phyloP scores from a whole-genome alignment of 2,888 invertebrate genomes.

The Electrophaes corylata region DNA sequence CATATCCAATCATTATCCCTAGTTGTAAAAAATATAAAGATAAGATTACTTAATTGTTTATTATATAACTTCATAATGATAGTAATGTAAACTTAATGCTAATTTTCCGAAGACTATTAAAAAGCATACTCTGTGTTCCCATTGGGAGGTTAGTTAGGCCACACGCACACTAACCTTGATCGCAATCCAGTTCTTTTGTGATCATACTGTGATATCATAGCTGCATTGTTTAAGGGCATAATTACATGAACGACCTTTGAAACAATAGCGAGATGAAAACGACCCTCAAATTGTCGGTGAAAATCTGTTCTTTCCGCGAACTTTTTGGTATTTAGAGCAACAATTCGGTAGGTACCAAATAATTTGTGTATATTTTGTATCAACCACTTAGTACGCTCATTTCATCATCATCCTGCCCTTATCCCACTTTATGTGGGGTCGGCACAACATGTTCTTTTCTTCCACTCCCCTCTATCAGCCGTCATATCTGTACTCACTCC shows the following conservation, averaged over 20 bases:
- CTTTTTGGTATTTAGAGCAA: slow-evolving; percentile 8
- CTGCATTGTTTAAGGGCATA: slow-evolving; percentile 35
- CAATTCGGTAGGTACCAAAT: not conserved
- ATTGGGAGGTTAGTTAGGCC: slow-evolving; percentile 27
- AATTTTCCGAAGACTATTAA: no score
- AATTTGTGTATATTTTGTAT: not conserved
- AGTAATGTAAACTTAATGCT: no score
- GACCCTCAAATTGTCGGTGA: slow-evolving; percentile 29
- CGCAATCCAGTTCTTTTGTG: slow-evolving; percentile 39
- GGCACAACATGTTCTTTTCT: no score
- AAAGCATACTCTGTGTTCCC: not conserved
- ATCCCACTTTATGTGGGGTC: no score
- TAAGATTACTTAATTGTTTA: no score
- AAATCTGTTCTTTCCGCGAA: slow-evolving; percentile 23
- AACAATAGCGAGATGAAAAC: slow-evolving; percentile 38
- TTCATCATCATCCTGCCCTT: no score
- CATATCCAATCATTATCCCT: no score
- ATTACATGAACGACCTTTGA: slow-evolving; percentile 41
- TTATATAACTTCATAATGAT: no score
- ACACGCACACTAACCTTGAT: slow-evolving; percentile 36
- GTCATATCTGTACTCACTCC: no score
- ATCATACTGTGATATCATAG: slow-evolving; percentile 25
- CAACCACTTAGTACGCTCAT: no score
- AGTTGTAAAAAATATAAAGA: no score
- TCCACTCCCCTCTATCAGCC: no score